Evolutionary conservation across 2,888 invertebrate genomes (phyloP), one percentile per base, ranked within the genome.

Genomic region (Cheilosia vulpina): DNA sequence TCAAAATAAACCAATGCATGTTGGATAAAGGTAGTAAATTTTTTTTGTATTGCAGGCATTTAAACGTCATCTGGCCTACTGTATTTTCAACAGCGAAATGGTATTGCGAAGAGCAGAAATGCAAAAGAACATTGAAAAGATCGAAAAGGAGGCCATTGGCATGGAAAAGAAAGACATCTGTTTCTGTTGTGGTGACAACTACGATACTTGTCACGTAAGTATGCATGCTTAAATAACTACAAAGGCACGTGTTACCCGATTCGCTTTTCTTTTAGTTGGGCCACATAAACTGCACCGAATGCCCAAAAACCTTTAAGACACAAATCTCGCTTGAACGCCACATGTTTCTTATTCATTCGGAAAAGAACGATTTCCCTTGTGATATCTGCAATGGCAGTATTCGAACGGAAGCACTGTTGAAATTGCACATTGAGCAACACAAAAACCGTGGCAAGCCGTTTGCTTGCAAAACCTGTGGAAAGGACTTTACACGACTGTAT

Each of bases 401-500:
- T 89, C 94, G 94, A 0, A 93, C 94, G 79, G 94, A 94, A 83
- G 93, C 93, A 17, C 93, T 94, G 3, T 91, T 97, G 38, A 92
- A 94, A 27, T 93, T 95, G 52, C 97, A 97, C 90, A 93, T 95
- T 88, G 93, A 94, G 82, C 94, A 95, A 45, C 94, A 95, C 88
- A 88, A 89, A 53, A 95, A 94, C 58, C 92, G 94, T 76, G 92
- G 92, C 43, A 94, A 94, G 88, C 93, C 93, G 0, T 95, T 93
- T 89, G 93, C 93, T 31, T 97, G 97, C 90, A 93, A 93, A 41
- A 93, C 94, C 73, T 97, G 97, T 89, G 93, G 94, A 34, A 95
- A 94, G 88, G 94, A 94, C 83, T 97, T 97, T 91, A 96, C 95
- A 1, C 93, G 97, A 75, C 95, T 95, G 81, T 96, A 96, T 88